Conservation (phyloP, 2,113 vertebrate species). For the Connochaetes taurinus region DNA sequence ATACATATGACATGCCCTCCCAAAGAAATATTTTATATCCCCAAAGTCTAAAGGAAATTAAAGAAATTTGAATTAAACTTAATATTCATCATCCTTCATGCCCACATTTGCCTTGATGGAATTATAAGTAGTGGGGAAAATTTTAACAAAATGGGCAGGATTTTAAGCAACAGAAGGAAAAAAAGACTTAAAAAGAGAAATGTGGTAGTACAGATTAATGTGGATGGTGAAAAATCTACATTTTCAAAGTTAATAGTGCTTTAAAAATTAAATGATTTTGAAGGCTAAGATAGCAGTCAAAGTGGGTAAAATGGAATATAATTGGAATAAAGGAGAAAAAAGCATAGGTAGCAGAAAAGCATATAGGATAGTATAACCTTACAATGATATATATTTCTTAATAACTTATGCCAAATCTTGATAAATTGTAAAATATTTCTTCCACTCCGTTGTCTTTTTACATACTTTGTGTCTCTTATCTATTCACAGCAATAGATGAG, state of each 20-base stretch:
- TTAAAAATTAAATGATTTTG: background rate
- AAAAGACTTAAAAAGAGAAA: background rate
- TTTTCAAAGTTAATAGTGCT: background rate
- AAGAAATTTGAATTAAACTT: background rate
- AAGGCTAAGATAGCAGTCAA: background rate
- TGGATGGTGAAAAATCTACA: background rate
- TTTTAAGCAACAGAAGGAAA: background rate
- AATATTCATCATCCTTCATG: background rate
- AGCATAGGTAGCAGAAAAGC: background rate
- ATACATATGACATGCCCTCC: background rate
- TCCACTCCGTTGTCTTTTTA: background rate
- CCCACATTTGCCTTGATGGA: background rate
- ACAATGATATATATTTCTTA: background rate
- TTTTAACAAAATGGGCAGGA: background rate
- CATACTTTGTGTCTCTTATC: background rate
- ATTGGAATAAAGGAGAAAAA: background rate
- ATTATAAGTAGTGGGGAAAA: background rate
- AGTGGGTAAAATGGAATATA: conserved; percentile 1
- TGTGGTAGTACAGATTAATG: background rate
- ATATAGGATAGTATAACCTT: background rate
- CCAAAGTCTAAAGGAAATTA: background rate
- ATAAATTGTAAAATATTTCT: conserved; percentile 11
- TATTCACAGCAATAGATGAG: background rate
- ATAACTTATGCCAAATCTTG: background rate
- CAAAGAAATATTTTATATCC: background rate